A percentile compares a stretch with the other conserved stretches of the same genome.
Evolutionary conservation across 2,888 invertebrate genomes (phyloP).

Genomic region (Hemaris fuciformis): DNA sequence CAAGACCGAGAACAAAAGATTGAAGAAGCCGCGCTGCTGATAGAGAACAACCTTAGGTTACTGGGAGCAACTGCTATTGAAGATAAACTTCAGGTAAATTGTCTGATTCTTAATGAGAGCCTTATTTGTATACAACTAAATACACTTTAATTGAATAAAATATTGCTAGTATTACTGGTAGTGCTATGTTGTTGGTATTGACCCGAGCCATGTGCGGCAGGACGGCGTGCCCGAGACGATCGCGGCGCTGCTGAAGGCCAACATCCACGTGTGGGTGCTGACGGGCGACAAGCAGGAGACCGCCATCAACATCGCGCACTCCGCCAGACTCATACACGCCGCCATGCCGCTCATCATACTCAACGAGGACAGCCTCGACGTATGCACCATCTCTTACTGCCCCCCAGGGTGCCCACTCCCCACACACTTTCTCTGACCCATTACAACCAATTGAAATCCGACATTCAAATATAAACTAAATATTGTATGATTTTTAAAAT

Average conservation of each 20-base stretch:
- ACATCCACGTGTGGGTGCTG: constrained; percentile 97
- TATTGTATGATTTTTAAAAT: too few relatives aligned
- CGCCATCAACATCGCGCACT: constrained; percentile 99
- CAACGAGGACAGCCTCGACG: constrained; percentile 95
- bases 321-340: constrained; percentile 91
- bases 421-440: too few relatives aligned
- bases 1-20: constrained; percentile 93
- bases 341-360: constrained; percentile 93
- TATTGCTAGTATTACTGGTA: neutral
- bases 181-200: too few relatives aligned
- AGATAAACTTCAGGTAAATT: constrained; percentile 96
- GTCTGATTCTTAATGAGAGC: too few relatives aligned
- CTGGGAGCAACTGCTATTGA: constrained; percentile 99
- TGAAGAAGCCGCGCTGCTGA: constrained; percentile 95
- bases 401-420: too few relatives aligned
- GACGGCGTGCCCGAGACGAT: constrained; percentile 97
- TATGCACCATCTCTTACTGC: too few relatives aligned
- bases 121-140: too few relatives aligned
- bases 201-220: constrained; percentile 57
- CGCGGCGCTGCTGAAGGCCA: constrained; percentile 93
- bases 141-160: too few relatives aligned
- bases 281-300: constrained; percentile 99
- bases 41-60: constrained; percentile 93
- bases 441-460: too few relatives aligned
- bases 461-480: too few relatives aligned